Percentiles rank a stretch among this genome's conserved stretches.
These are phyloP conservation scores for Thymallus thymallus DNA, from an alignment of 2,113 vertebrate species.

Conservation along the genomic window DNA sequence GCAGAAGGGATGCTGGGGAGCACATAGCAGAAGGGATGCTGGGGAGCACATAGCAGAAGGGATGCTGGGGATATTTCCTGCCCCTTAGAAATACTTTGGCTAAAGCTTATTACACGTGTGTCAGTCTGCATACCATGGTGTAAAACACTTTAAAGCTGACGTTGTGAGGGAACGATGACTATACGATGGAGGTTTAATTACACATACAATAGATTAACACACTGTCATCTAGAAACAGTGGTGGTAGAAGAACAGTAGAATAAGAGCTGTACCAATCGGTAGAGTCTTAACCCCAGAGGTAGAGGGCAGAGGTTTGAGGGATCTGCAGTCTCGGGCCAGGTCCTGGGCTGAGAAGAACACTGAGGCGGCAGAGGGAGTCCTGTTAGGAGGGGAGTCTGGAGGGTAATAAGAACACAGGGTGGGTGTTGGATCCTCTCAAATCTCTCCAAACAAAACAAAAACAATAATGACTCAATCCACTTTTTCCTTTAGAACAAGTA, in stretches of 20 bases:
- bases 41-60: conserved; percentile 1
- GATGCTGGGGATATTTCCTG: no score
- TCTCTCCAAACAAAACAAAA: background rate
- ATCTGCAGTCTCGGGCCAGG: conserved; percentile 76
- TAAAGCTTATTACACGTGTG: no score
- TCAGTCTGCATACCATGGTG: background rate
- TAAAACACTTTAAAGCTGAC: background rate
- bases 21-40: background rate
- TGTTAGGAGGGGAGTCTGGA: conserved; percentile 84
- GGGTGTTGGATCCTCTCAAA: no score
- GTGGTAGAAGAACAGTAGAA: background rate
- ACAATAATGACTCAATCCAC: background rate
- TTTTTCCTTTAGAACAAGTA: background rate
- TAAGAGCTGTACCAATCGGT: conserved; percentile 78
- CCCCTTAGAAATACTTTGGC: no score
- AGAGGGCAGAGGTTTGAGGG: conserved; percentile 86
- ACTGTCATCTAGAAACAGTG: background rate
- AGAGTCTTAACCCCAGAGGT: conserved; percentile 85
- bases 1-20: background rate
- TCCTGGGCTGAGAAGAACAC: conserved; percentile 86
- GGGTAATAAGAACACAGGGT: conserved; percentile 25
- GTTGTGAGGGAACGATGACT: no score
- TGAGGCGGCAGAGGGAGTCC: conserved; percentile 75
- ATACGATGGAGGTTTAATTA: no score
- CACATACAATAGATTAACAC: background rate